Base-by-base conservation (phyloP, 2,888 invertebrate species). In the Kuschelorhynchus macadamiae region DNA sequence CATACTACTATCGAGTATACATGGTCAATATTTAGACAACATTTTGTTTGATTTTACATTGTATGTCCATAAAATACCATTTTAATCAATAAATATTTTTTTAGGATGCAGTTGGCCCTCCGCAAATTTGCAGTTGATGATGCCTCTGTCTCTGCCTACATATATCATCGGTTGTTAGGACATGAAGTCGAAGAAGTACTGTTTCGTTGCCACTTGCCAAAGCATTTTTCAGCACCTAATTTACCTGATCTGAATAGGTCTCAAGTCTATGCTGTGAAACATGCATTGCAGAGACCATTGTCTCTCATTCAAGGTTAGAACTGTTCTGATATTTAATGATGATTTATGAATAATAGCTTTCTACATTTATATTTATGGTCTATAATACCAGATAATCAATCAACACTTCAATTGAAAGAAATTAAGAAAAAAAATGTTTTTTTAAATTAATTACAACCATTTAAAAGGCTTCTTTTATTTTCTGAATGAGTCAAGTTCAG, bases 201-300 rank as follows among this genome's bases (percentile, higher is more conserved):
- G 41, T 96, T 97, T 81, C 91, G 97, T 41, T 93, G 93, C 72
- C 94, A 94, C 72, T 86, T 98, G 53, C 98, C 98, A 0, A 98
- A 98, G 82, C 93, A 98, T 78, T 98, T 97, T 81, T 96, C 96
- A 57, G 99, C 98, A 0, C 98, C 98, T 0, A 96, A 98, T 81
- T 86, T 99, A 75, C 99, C 99, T 0, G 98, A 99, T 80, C 88
- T 99, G 56, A 99, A 99, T 85, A 91, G 98, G 71, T 98, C 97
- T 0, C 99, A 98, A 87, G 96, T 98, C 1, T 98, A 97, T 81
- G 99, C 99, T 0, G 98, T 99, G 0, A 98, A 98, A 81, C 98
- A 98, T 80, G 98, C 98, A 0, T 88, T 99, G 1, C 98, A 98
- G 81, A 89, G 97, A 4, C 98, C 98, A 0, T 86, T 99, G 16